phyloP scores from a whole-genome alignment of 2,888 invertebrate species.

The Julus scanicus region DNA sequence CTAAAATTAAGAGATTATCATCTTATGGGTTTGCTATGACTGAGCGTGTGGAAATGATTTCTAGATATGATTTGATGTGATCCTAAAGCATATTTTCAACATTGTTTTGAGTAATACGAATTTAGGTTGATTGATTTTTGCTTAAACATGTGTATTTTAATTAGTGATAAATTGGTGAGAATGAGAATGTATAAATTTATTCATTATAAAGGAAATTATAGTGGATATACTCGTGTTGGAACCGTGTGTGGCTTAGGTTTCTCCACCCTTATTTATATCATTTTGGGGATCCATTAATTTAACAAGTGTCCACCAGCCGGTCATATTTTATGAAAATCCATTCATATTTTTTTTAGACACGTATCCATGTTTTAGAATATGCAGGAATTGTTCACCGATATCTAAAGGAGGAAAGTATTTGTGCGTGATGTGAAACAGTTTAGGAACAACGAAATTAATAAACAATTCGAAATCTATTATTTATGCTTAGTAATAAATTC shows the following conservation, averaged over 20 bases:
- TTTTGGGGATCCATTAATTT: neutral
- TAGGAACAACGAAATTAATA: constrained; percentile 7
- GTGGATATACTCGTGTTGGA: neutral
- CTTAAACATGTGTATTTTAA: no score
- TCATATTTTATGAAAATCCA: neutral
- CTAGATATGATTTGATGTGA: no score
- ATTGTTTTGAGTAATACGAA: no score
- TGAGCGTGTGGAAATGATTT: no score
- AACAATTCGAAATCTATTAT: neutral
- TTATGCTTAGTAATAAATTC: neutral
- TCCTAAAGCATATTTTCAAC: no score
- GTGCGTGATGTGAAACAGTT: constrained; percentile 22
- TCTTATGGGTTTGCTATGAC: no score
- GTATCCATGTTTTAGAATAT: neutral
- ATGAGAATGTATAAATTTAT: no score
- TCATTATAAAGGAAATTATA: no score
- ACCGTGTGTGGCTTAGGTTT: neutral
- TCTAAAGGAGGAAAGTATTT: neutral
- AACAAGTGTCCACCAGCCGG: neutral
- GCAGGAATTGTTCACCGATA: neutral
- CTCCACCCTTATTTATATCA: constrained; percentile 17
- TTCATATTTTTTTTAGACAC: neutral
- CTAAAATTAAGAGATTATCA: no score
- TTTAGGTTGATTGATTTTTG: no score
- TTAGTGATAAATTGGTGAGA: no score